These are phyloP conservation scores for Drosophila orena DNA, from an alignment of 1,140 invertebrate species.

Conservation along the genomic window DNA sequence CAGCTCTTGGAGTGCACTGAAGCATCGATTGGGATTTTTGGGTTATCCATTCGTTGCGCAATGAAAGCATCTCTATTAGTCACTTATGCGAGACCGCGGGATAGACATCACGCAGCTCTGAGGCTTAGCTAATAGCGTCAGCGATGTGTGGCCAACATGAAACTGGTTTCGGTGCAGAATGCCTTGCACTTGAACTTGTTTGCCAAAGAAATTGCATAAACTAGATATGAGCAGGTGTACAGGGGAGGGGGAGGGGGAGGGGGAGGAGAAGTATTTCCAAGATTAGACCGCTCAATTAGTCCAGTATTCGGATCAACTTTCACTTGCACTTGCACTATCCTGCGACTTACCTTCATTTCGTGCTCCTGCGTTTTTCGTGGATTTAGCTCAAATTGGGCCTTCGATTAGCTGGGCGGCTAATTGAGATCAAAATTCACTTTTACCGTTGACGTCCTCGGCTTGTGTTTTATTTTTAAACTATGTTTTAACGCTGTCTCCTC, in stretches of 20 bases:
- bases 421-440: conserved; percentile 61
- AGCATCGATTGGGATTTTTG: conserved; percentile 62
- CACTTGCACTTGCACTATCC: conserved; percentile 61
- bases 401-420: conserved; percentile 60
- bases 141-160: conserved; percentile 59
- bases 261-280: not conserved
- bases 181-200: conserved; percentile 78
- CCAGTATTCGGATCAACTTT: conserved; percentile 57
- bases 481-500: conserved; percentile 6
- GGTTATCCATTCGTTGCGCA: conserved; percentile 57
- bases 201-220: conserved; percentile 69
- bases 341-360: conserved; percentile 68
- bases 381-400: conserved; percentile 36
- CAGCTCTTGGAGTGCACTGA: conserved; percentile 48
- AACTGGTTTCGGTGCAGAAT: conserved; percentile 66
- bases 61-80: conserved; percentile 24
- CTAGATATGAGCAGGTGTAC: conserved; percentile 1
- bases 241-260: not conserved
- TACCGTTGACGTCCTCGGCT: conserved; percentile 31
- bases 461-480: conserved; percentile 1
- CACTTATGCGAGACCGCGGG: conserved; percentile 7
- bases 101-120: conserved; percentile 33
- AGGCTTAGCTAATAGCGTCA: conserved; percentile 60
- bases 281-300: conserved; percentile 49
- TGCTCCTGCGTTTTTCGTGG: conserved; percentile 8